Base-by-base conservation (phyloP, 2,888 invertebrate species). In the Sesia bembeciformis region DNA sequence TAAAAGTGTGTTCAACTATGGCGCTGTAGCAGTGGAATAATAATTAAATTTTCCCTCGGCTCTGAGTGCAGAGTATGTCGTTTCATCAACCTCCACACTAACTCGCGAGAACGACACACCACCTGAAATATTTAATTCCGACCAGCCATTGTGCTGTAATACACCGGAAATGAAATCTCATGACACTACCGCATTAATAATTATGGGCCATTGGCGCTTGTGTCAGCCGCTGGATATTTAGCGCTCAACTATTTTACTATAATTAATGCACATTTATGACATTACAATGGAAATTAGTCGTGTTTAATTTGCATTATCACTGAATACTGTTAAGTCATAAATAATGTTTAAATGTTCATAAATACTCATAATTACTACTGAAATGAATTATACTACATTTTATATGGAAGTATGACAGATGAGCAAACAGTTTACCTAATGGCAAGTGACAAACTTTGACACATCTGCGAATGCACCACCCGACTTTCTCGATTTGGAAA, bases 31-130 rank as follows among this genome's bases (percentile, higher is more conserved):
- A 68, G 72, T 75, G 75, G 74, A 81, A 82, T 79, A 82, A 85
- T 87, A 84, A 86, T 87, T 84, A 86, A 84, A 87, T 85, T 84
- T 83, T 79, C 78, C 70, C 76, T 70, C 73, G 70, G 72, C 79
- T 72, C 72, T 70, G 78, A 79, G 79, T 73, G 78, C 74, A 70
- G 76, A 79, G 78, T 76, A 77, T 78, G 81, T 78, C 80, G 78
- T 83, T 81, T 81, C 83, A 82, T 81, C 83, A 81, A 81, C 78
- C 80, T 76, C 66, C 66, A 72, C 76, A 71, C 81, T 78, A 78
- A 79, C 81, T 82, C 76, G 76, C 70, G 70, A 70, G 64, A 70
- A 70, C 70, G 72, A 23, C 75, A 70, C 76, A 67, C 71, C 76
- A 84, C 80, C 84, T 84, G 73, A 78, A 84, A 84, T 85, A 85